Conservation (phyloP, 2,113 vertebrate genomes). For the Hystrix brachyura region DNA sequence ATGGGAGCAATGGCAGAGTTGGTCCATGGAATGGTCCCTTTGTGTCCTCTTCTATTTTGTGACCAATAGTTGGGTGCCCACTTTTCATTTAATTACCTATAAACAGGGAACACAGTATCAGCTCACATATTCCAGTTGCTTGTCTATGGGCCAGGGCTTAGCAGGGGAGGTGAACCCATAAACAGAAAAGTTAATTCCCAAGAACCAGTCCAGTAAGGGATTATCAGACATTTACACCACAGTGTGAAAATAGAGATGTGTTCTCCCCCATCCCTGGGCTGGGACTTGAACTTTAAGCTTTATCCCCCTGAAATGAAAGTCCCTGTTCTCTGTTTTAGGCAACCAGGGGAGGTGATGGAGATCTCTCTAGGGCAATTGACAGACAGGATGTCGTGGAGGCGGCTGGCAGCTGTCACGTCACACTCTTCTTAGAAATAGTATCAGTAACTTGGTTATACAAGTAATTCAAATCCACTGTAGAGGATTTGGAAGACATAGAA, state of each 20-base stretch:
- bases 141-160: not conserved
- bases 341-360: not conserved
- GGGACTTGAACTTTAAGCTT: not conserved
- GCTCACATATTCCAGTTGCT: accelerated
- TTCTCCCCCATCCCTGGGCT: not conserved
- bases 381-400: not conserved
- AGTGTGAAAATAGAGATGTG: not conserved
- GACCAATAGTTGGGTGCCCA: accelerated
- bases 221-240: no score
- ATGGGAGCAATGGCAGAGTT: not conserved
- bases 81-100: not conserved
- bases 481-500: conserved; percentile 60
- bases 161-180: not conserved
- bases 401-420: not conserved
- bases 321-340: not conserved
- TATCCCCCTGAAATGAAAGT: not conserved
- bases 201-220: not conserved
- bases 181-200: not conserved
- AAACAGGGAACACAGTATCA: not conserved
- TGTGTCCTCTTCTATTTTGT: accelerated
- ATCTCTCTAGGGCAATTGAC: not conserved
- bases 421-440: not conserved
- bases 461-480: conserved; percentile 26
- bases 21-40: accelerated
- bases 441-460: not conserved